phyloP scores from a whole-genome alignment of 2,797 vertebrate genomes.

The Chaetophractus vellerosus region DNA sequence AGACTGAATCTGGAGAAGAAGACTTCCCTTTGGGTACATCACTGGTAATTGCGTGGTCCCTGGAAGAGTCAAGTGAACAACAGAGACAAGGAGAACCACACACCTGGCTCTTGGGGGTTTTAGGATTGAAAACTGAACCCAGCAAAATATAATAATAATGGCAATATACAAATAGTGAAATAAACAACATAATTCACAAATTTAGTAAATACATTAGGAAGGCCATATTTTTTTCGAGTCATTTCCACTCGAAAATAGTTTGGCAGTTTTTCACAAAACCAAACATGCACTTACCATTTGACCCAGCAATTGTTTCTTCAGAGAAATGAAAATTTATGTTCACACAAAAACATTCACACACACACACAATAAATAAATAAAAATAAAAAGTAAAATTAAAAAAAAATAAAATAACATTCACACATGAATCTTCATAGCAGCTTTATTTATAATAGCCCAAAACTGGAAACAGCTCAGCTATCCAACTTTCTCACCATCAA shows the following conservation, averaged over 20 bases:
- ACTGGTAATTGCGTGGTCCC: neutral
- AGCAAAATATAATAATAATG: neutral
- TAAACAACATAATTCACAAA: too few species aligned
- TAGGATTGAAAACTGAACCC: neutral
- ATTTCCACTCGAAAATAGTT: neutral
- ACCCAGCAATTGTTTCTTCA: neutral
- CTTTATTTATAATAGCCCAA: neutral
- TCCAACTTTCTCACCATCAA: neutral
- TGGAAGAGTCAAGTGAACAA: too few species aligned
- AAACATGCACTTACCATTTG: neutral
- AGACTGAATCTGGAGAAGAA: neutral
- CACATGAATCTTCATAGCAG: neutral
- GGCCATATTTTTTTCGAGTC: neutral
- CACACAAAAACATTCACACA: neutral
- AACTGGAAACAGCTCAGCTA: neutral
- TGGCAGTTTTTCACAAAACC: neutral
- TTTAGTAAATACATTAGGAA: too few species aligned
- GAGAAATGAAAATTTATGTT: neutral
- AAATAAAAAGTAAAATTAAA: too few species aligned
- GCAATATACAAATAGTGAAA: neutral
- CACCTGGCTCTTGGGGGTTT: neutral
- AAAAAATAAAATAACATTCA: too few species aligned
- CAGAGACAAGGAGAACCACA: neutral
- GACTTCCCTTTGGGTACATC: neutral
- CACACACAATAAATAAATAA: too few species aligned